Evolutionary conservation across 2,113 vertebrate species (phyloP), one percentile per base, ranked within the genome.

Genomic region (Ictalurus punctatus): DNA sequence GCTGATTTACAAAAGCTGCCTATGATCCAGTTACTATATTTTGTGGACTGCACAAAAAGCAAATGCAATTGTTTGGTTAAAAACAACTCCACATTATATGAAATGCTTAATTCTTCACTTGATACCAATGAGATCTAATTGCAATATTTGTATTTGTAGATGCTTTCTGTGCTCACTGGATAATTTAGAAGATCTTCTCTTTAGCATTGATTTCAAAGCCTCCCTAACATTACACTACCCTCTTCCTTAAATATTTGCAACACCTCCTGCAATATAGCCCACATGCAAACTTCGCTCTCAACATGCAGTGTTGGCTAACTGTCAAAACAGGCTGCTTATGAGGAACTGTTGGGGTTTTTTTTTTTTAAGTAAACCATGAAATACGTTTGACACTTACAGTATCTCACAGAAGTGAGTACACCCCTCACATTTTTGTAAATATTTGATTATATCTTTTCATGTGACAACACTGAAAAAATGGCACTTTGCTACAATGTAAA

Each of bases 161-260:
- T 23, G 37, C 37, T 40, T 21, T 40, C 34, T 21, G 2, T 40
- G 34, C 17, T 34, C 14, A 30, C 27, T 76, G 17, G 1, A 34
- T 59, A 40, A 34, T 37, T 21, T 63, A 61, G 69, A 48, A 34
- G 27, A 44, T 4, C 5, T 54, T 87, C 25, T 65, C n/a, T 40
- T 79, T 65, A 30, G 80, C 48, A 48, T 83, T 56, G 23, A 59
- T 89, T 84, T 89, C 76, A 87, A 65, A 91, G 65, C 86, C 40
- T 82, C 19, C 23, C 30, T 56, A n/a, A 63, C 54, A 61, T 65
- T 61, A 61, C 61, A 54, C 61, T 85, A 12, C 73, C 10, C 27
- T 78, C 65, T 85, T 88, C 27, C 88, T 79, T 81, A 88, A 67
- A 27, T 27, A 30, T 84, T 85, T 76, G 86, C 83, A 61, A 89